phyloP scores from a whole-genome alignment of 2,888 invertebrate species.

The Antheraea yamamai region DNA sequence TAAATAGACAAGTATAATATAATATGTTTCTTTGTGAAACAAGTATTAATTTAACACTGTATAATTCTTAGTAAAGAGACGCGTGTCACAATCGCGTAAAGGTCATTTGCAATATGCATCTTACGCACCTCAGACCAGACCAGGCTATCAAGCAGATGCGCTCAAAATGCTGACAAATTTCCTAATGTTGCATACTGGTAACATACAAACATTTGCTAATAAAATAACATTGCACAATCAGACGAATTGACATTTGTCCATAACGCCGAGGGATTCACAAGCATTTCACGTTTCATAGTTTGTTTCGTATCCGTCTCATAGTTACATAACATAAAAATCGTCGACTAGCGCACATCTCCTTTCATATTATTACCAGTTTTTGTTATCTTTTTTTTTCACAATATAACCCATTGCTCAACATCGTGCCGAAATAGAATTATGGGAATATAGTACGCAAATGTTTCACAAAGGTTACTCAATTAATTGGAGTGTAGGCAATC shows the following conservation, averaged over 20 bases:
- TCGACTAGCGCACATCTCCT: conserved; percentile 27
- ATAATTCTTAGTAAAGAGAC: not conserved
- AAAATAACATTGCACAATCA: conserved; percentile 66
- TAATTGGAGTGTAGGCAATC: conserved; percentile 27
- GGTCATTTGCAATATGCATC: conserved; percentile 23
- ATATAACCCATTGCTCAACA: conserved; percentile 42
- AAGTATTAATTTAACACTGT: conserved; percentile 2
- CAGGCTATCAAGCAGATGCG: conserved; percentile 48
- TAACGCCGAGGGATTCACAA: conserved; percentile 21
- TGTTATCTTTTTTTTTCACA: conserved; percentile 34
- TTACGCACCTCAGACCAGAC: conserved; percentile 31
- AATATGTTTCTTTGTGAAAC: conserved; percentile 3
- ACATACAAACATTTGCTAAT: conserved; percentile 66
- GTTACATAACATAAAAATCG: conserved; percentile 42
- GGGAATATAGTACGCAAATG: conserved; percentile 47
- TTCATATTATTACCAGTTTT: conserved; percentile 25
- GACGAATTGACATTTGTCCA: conserved; percentile 73
- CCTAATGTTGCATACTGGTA: conserved; percentile 54
- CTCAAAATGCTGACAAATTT: conserved; percentile 53
- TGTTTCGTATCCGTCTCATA: conserved; percentile 35
- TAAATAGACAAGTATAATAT: conserved; percentile 11
- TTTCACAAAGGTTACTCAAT: conserved; percentile 48
- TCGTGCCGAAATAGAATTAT: conserved; percentile 44
- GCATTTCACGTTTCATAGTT: conserved; percentile 31
- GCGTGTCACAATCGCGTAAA: conserved; percentile 20